Conservation (phyloP, 2,888 invertebrate species). For the Aporophyla nigra region DNA sequence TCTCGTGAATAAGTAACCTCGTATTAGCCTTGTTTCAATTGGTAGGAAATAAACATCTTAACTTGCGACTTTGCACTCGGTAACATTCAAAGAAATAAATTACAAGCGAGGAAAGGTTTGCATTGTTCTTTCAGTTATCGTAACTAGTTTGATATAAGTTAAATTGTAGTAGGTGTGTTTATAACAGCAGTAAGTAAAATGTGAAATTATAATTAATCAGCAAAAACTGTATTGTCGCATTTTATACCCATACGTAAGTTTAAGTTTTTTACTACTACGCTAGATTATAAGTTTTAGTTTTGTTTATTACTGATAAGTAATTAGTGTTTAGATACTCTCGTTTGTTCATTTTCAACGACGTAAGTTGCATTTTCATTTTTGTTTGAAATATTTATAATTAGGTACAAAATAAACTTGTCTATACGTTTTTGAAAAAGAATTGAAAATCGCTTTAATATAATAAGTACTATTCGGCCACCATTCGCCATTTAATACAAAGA, state of each 20-base stretch:
- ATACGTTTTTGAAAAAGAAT: neutral
- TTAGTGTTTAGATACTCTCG: neutral
- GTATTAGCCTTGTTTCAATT: constrained; percentile 40
- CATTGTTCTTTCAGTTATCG: neutral
- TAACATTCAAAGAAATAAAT: constrained; percentile 13
- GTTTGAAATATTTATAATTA: neutral
- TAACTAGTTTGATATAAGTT: neutral
- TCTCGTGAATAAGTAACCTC: constrained; percentile 34
- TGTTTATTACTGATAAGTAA: neutral
- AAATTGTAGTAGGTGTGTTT: neutral
- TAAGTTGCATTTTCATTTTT: neutral
- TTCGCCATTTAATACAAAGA: neutral
- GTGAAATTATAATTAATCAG: neutral
- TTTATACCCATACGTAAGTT: neutral
- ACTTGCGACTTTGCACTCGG: constrained; percentile 25
- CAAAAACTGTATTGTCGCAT: neutral
- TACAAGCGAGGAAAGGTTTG: neutral
- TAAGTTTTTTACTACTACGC: neutral
- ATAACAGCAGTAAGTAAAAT: neutral
- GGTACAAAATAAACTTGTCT: neutral
- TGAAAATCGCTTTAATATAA: neutral
- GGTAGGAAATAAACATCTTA: constrained; percentile 45
- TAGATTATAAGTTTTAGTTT: neutral
- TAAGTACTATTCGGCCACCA: neutral
- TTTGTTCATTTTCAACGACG: neutral